These are phyloP conservation scores for Rhea americana DNA, from an alignment of 2,113 vertebrate species.

Conservation along the genomic window DNA sequence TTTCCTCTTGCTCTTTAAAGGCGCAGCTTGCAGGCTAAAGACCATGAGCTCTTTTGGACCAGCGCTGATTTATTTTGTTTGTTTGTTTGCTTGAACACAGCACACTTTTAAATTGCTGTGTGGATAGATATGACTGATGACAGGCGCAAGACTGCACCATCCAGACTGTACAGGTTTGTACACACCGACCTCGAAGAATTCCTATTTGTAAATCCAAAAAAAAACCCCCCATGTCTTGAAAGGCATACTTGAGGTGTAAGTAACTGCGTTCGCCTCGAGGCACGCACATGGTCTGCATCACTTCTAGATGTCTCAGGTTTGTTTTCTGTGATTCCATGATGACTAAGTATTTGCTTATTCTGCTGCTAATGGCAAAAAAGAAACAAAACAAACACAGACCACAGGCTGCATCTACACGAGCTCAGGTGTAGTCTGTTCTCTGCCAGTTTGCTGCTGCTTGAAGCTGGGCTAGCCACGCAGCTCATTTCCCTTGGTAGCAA, in stretches of 20 bases:
- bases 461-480: not conserved
- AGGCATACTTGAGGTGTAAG: not conserved
- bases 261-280: not conserved
- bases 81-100: not conserved
- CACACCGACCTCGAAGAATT: not conserved
- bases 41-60: not conserved
- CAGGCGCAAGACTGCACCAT: accelerated
- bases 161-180: not conserved
- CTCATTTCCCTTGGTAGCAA: not conserved
- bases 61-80: not conserved
- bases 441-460: not conserved
- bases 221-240: not conserved
- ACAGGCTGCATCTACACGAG: not conserved
- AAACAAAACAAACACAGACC: not conserved
- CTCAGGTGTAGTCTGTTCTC: not conserved
- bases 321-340: not conserved
- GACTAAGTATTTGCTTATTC: not conserved
- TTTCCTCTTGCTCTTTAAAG: slow-evolving; percentile 32
- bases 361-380: not conserved
- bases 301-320: not conserved
- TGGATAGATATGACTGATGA: not conserved
- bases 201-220: not conserved
- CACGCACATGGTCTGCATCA: not conserved
- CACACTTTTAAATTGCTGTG: not conserved
- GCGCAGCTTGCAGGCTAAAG: not conserved